Evolutionary conservation across 2,113 vertebrate genomes (phyloP).

Genomic region (Gobiocypris rarus): DNA sequence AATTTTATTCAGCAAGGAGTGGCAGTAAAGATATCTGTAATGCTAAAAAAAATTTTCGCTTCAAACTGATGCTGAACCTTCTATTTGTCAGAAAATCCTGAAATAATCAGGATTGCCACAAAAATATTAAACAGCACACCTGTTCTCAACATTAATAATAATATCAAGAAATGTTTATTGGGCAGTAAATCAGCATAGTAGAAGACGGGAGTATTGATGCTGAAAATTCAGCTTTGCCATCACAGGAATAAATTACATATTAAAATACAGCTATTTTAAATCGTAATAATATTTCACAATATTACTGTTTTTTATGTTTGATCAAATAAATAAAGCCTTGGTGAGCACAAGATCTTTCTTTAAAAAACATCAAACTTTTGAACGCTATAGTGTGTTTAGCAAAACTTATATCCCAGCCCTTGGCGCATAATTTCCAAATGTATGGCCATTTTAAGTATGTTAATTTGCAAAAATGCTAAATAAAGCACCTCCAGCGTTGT

Average conservation of each 20-base stretch:
- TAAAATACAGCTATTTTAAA: background rate
- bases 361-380: background rate
- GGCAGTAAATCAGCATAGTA: background rate
- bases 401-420: background rate
- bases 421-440: slow-evolving; percentile 21
- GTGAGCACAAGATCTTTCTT: background rate
- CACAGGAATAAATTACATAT: background rate
- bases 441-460: background rate
- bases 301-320: background rate
- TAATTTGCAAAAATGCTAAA: slow-evolving; percentile 24
- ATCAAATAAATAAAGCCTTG: background rate
- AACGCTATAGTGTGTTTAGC: background rate
- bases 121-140: too few relatives aligned
- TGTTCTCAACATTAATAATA: background rate
- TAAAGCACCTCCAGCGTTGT: slow-evolving; percentile 5
- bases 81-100: background rate
- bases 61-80: background rate
- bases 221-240: background rate
- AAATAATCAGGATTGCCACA: too few relatives aligned
- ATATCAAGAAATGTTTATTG: background rate
- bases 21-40: background rate
- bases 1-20: background rate
- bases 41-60: background rate
- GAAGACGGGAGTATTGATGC: background rate
- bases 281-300: background rate